Percentiles rank a stretch among this genome's conserved stretches.
These are phyloP conservation scores for Troilus luridus DNA, from an alignment of 2,888 invertebrate genomes.

Conservation along the genomic window DNA sequence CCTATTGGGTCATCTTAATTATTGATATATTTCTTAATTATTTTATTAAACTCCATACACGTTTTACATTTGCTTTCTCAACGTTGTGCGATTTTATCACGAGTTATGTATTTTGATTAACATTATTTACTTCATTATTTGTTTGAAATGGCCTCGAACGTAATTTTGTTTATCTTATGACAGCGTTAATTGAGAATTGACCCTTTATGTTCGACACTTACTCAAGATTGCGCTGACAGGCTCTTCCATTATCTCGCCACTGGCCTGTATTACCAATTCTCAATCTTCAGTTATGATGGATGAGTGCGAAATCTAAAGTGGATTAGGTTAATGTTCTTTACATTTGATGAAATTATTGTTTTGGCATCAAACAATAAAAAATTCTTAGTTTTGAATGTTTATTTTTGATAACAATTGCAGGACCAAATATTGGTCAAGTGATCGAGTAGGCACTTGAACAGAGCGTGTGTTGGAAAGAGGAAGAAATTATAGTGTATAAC, in stretches of 20 bases:
- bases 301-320: neutral
- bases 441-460: too few species aligned
- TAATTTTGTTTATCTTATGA: neutral
- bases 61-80: too few species aligned
- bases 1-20: too few species aligned
- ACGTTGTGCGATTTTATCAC: too few species aligned
- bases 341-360: neutral
- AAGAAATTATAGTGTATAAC: too few species aligned
- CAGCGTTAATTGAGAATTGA: neutral
- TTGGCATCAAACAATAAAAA: too few species aligned
- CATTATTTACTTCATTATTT: neutral
- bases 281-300: neutral
- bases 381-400: too few species aligned
- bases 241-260: neutral
- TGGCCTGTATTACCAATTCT: neutral
- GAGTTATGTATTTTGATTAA: neutral
- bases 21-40: too few species aligned
- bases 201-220: neutral
- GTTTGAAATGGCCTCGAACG: neutral
- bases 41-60: too few species aligned
- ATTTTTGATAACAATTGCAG: too few species aligned
- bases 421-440: too few species aligned
- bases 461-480: too few species aligned
- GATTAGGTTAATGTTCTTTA: neutral
- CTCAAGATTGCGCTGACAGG: slow-evolving; percentile 2